Evolutionary conservation across 2,888 invertebrate genomes (phyloP).

Genomic region (Loripinus fragilis): DNA sequence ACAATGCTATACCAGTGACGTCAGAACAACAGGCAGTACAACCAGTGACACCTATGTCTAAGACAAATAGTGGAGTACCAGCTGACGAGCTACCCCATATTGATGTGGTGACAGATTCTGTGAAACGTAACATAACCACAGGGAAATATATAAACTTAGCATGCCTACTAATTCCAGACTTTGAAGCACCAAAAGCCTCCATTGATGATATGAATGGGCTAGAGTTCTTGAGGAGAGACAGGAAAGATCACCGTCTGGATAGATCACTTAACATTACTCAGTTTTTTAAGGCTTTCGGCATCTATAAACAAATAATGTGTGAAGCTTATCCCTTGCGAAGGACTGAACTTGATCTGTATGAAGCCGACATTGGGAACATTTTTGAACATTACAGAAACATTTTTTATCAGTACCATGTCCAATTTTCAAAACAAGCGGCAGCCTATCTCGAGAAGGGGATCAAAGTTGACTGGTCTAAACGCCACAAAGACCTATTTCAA

Average conservation of each 20-base stretch:
- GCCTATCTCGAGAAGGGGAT: neutral
- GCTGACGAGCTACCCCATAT: neutral
- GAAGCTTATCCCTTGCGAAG: too few relatives aligned
- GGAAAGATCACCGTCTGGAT: constrained; percentile 1
- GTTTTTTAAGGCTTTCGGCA: too few relatives aligned
- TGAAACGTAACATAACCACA: neutral
- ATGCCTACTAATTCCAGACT: constrained; percentile 3
- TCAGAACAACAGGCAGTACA: too few relatives aligned
- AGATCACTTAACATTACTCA: too few relatives aligned
- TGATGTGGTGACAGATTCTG: constrained; percentile 3
- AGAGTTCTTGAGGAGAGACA: neutral
- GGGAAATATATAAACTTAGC: constrained; percentile 8
- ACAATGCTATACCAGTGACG: too few relatives aligned
- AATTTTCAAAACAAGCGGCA: neutral
- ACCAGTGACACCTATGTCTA: neutral
- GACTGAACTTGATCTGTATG: too few relatives aligned
- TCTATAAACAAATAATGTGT: too few relatives aligned
- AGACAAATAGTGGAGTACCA: neutral
- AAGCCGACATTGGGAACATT: too few relatives aligned
- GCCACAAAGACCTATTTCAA: neutral
- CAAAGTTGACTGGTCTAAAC: neutral
- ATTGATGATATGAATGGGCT: neutral
- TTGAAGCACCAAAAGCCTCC: neutral
- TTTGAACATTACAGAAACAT: neutral
- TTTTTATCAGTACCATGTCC: constrained; percentile 1